Conservation (phyloP, 2,888 invertebrate genomes). For the Tyria jacobaeae region DNA sequence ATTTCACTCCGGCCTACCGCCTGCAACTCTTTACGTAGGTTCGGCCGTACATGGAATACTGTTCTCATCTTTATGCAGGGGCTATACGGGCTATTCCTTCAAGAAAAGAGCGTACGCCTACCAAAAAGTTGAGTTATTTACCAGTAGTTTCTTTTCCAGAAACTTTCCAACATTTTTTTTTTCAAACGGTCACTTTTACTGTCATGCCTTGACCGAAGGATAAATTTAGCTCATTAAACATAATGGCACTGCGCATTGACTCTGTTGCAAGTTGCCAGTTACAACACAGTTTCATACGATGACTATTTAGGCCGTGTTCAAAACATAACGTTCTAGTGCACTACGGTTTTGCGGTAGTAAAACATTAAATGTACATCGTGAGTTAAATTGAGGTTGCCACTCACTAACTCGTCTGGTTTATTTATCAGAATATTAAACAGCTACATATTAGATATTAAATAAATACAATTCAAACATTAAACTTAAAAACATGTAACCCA, state of each 20-base stretch:
- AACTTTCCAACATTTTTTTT: neutral
- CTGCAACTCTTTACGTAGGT: too few relatives aligned
- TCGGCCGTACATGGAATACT: too few relatives aligned
- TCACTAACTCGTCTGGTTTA: neutral
- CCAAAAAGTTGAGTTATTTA: neutral
- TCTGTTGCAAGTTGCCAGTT: constrained; percentile 4
- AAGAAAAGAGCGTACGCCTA: too few relatives aligned
- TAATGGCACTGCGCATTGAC: constrained; percentile 3
- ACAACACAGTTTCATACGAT: constrained; percentile 8
- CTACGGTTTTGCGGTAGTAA: constrained; percentile 40
- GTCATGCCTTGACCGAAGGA: constrained; percentile 4
- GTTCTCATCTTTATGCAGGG: too few relatives aligned
- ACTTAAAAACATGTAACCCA: too few relatives aligned
- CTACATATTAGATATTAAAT: too few relatives aligned
- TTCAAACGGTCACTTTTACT: neutral
- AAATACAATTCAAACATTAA: too few relatives aligned
- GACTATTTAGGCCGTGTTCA: constrained; percentile 15
- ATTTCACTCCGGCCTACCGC: too few relatives aligned
- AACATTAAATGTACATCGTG: constrained; percentile 42
- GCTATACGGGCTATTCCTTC: too few relatives aligned
- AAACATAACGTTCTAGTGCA: constrained; percentile 24
- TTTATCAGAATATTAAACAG: too few relatives aligned
- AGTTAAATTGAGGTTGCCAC: constrained; percentile 22
- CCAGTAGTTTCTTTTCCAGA: neutral
- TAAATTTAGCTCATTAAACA: constrained; percentile 5